Base-by-base conservation (phyloP, 2,113 vertebrate species). In the Hiodon tergisus region DNA sequence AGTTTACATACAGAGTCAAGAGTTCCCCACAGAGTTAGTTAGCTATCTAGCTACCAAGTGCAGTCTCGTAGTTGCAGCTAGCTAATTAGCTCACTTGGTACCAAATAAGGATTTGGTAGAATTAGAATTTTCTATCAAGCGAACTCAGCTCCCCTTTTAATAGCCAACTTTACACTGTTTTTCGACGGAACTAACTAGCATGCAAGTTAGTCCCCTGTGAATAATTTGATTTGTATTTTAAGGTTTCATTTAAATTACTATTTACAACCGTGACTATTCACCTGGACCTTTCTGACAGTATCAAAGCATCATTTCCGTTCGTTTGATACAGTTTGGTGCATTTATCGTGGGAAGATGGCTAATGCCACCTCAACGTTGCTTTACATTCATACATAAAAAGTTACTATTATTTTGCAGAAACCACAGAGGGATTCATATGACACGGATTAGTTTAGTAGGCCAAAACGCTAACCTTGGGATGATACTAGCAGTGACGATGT, bases 391-490 rank as follows among this genome's bases (percentile, higher is more conserved):
- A 47, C 52, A 50, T 68, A 68, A 68, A 68, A 68, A 68, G 50
- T 51, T 57, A 57, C 6, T 6, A 11, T 57, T 57, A 7, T 57
- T 57, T 57, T 68, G 66, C 66, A 47, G 52, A 68, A 68, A 68
- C 47, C 47, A 48, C 47, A 6, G 65, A 31, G n/a, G 65, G 65
- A 48, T 67, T 67, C 48, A 48, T 67, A 67, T 11, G 65, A 67
- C 31, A 13, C 65, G 65, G 65, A 67, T 67, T 51, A 52, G 66
- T 68, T 68, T 6, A 47, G 11, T 57, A 68, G 66, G 66, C 66
- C 66, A 68, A 51, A 68, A 68, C 66, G 47, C 66, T 68, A 68
- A 68, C 66, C 66, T 68, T 68, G 66, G 66, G 66, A 68, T 50
- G 14, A 68, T n/a, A 51, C 66, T 50, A 68, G 66, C 50, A 31